Evolutionary conservation across 1,140 invertebrate species (phyloP).

Genomic region (Hyles euphorbiae): DNA sequence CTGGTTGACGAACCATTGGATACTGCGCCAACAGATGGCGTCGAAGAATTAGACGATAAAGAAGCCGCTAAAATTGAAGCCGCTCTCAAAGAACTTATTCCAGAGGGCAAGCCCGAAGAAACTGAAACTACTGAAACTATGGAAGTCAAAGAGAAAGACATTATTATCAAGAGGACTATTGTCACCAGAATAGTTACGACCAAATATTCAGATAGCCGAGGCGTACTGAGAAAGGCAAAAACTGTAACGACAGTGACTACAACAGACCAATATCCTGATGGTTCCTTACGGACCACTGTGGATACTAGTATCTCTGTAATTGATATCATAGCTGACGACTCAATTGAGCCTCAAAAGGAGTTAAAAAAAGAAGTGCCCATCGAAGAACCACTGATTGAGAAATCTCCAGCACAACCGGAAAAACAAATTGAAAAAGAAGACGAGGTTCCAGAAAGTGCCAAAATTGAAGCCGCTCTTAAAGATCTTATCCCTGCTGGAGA

Average conservation of each 20-base stretch:
- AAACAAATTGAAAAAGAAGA: constrained; percentile 12
- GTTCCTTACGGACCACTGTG: constrained; percentile 34
- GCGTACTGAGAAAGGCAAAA: constrained; percentile 47
- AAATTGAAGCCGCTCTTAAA: constrained; percentile 37
- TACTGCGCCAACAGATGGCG: constrained; percentile 3
- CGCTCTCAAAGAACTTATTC: constrained; percentile 28
- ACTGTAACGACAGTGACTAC: constrained; percentile 48
- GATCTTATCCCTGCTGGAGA: constrained; percentile 28
- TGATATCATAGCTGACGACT: constrained; percentile 16
- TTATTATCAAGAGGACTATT: constrained; percentile 37
- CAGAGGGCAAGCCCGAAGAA: constrained; percentile 37
- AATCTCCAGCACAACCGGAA: not conserved
- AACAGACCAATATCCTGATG: constrained; percentile 51
- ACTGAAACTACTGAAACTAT: constrained; percentile 30
- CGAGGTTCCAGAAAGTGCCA: constrained; percentile 22
- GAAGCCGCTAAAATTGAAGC: constrained; percentile 21
- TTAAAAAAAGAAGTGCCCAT: not conserved
- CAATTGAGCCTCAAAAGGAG: not conserved
- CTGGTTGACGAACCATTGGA: constrained; percentile 29
- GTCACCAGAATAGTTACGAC: constrained; percentile 39
- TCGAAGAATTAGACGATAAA: not conserved
- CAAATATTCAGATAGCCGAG: constrained; percentile 35
- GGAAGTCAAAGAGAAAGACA: constrained; percentile 34
- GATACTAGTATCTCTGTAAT: constrained; percentile 35
- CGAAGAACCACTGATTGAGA: not conserved